These are phyloP conservation scores for Myotis planiceps DNA, from an alignment of 2,797 vertebrate genomes.

Conservation along the genomic window DNA sequence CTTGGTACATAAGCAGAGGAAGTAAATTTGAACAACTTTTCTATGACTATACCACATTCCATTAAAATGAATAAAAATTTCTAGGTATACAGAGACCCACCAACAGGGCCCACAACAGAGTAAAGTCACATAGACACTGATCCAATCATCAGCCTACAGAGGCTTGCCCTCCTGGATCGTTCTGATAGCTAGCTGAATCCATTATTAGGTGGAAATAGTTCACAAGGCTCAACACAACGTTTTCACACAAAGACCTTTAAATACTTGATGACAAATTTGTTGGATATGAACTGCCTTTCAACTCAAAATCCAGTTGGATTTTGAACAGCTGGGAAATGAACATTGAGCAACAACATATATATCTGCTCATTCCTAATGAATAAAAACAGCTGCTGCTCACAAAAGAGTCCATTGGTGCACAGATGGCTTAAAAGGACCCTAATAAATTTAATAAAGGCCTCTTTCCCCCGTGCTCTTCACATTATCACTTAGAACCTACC, in stretches of 20 bases:
- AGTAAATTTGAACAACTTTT: slow-evolving; percentile 49
- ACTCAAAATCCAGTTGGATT: slow-evolving; percentile 39
- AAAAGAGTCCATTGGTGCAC: background rate
- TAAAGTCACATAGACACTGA: background rate
- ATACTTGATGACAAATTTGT: background rate
- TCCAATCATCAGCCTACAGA: background rate
- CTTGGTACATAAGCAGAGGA: slow-evolving; percentile 53
- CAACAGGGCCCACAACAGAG: background rate
- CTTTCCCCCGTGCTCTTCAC: background rate
- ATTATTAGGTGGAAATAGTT: background rate
- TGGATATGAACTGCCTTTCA: background rate
- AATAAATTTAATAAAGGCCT: background rate
- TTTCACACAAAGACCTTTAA: slow-evolving; percentile 32
- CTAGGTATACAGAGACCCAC: background rate
- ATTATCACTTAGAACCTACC: background rate
- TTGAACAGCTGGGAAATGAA: slow-evolving; percentile 56
- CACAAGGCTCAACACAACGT: background rate
- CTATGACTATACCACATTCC: slow-evolving; percentile 34
- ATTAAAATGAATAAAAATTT: slow-evolving; percentile 49
- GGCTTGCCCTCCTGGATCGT: background rate
- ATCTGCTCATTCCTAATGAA: slow-evolving; percentile 53
- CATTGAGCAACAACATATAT: slow-evolving; percentile 53
- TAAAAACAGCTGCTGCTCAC: slow-evolving; percentile 51
- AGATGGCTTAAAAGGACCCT: slow-evolving; percentile 47
- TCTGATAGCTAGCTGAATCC: background rate